Percentiles rank a stretch among this genome's conserved stretches.
phyloP scores from a whole-genome alignment of 2,113 vertebrate species.

The Zosterops lateralis region DNA sequence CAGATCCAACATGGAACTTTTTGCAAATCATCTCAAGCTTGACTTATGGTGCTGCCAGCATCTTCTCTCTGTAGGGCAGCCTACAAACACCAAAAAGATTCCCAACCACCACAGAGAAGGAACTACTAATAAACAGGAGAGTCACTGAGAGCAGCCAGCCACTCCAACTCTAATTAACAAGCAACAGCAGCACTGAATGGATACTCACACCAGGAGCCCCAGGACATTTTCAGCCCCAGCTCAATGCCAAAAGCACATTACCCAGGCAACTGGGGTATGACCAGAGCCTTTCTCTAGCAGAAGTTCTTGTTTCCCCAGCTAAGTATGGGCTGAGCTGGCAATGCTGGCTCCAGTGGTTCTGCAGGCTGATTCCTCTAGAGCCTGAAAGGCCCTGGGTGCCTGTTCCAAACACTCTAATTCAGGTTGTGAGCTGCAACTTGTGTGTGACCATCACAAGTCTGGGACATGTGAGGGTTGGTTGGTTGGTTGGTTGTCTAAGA shows the following conservation, averaged over 20 bases:
- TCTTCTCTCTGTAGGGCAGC: not conserved
- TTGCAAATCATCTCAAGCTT: not conserved
- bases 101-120: not conserved
- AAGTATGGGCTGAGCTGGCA: not conserved
- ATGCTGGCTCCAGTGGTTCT: not conserved
- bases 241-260: not conserved
- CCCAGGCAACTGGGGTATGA: not conserved
- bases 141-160: not conserved
- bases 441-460: rapidly evolving
- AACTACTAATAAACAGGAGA: not conserved
- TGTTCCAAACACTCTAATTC: not conserved
- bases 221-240: not conserved
- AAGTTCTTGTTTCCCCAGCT: not conserved
- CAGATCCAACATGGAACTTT: not conserved
- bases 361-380: not conserved
- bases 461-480: rapidly evolving
- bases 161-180: not conserved
- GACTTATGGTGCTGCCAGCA: not conserved
- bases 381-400: not conserved
- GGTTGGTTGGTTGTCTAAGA: not conserved
- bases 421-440: not conserved
- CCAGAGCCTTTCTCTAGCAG: not conserved
- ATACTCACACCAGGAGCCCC: not conserved
- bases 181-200: not conserved
- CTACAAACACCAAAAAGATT: not conserved